Conservation (phyloP, 2,797 vertebrate species). For the Merluccius polli region DNA sequence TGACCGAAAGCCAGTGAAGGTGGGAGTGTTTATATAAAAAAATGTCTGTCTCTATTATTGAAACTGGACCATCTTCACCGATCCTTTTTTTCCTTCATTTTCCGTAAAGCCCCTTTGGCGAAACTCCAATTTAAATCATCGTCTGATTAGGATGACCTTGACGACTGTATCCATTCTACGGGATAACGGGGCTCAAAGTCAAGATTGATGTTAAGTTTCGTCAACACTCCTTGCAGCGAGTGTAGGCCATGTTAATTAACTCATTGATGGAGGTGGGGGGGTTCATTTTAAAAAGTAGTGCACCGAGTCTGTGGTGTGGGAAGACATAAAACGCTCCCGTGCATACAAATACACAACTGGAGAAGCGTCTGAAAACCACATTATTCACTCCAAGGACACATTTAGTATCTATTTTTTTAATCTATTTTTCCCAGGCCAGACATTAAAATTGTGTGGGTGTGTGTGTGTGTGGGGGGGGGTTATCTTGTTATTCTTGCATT, state of each 20-base stretch:
- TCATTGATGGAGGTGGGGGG: slow-evolving; percentile 70
- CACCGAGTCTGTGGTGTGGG: slow-evolving; percentile 61
- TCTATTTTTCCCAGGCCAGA: slow-evolving; percentile 43
- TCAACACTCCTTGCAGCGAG: slow-evolving; percentile 60
- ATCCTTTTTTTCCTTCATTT: slow-evolving; percentile 22
- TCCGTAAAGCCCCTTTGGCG: slow-evolving; percentile 41
- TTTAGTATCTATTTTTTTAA: slow-evolving; percentile 42
- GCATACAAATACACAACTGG: slow-evolving; percentile 62
- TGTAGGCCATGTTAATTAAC: slow-evolving; percentile 67
- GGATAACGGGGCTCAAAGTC: slow-evolving; percentile 49
- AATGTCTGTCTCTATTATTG: not conserved
- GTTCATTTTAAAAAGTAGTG: slow-evolving; percentile 67
- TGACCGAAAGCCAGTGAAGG: not conserved
- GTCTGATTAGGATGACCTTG: slow-evolving; percentile 64
- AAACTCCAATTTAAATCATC: slow-evolving; percentile 60
- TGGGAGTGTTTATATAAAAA: too few relatives aligned
- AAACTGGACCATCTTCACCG: not conserved
- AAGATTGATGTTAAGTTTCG: slow-evolving; percentile 60
- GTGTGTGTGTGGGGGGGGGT: not conserved
- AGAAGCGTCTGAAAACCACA: slow-evolving; percentile 43
- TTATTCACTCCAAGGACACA: slow-evolving; percentile 59
- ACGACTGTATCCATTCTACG: slow-evolving; percentile 50
- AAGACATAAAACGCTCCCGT: slow-evolving; percentile 44
- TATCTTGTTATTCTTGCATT: slow-evolving; percentile 48
- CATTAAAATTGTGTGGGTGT: slow-evolving; percentile 24